Evolutionary conservation across 2,888 invertebrate species (phyloP).

Genomic region (Peribatodes rhomboidaria): DNA sequence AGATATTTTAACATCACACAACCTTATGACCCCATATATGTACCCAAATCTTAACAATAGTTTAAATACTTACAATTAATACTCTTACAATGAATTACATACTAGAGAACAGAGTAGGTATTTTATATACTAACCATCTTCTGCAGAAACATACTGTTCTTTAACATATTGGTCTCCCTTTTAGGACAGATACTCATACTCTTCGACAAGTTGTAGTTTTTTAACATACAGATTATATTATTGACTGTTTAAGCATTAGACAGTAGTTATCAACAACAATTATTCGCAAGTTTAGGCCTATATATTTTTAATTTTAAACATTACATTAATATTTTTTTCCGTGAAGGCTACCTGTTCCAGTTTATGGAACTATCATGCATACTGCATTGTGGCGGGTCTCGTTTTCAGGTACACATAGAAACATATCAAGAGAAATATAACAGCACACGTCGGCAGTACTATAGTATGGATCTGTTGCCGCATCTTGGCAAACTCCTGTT

Average conservation of each 20-base stretch:
- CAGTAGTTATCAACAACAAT: too few relatives aligned
- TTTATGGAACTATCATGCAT: conserved; percentile 59
- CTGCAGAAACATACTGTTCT: too few relatives aligned
- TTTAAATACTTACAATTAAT: conserved; percentile 9
- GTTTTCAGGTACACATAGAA: conserved; percentile 93
- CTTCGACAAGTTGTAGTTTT: too few relatives aligned
- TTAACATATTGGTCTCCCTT: too few relatives aligned
- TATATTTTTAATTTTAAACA: too few relatives aligned
- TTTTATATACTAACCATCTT: background rate
- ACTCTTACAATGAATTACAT: conserved; percentile 1
- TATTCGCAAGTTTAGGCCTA: too few relatives aligned
- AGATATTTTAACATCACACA: conserved; percentile 14
- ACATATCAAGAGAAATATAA: conserved; percentile 90
- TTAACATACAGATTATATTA: background rate
- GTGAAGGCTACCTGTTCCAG: background rate
- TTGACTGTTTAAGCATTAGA: too few relatives aligned
- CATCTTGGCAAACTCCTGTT: conserved; percentile 93
- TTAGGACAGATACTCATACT: background rate
- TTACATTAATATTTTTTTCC: too few relatives aligned
- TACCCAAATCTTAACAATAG: conserved; percentile 15
- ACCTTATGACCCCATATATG: conserved; percentile 17
- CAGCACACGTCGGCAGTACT: conserved; percentile 90
- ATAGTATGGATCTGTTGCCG: conserved; percentile 93
- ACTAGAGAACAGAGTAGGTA: background rate
- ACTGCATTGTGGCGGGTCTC: conserved; percentile 86